Base-by-base conservation (phyloP, 2,888 invertebrate species). In the Argyresthia goedartella region DNA sequence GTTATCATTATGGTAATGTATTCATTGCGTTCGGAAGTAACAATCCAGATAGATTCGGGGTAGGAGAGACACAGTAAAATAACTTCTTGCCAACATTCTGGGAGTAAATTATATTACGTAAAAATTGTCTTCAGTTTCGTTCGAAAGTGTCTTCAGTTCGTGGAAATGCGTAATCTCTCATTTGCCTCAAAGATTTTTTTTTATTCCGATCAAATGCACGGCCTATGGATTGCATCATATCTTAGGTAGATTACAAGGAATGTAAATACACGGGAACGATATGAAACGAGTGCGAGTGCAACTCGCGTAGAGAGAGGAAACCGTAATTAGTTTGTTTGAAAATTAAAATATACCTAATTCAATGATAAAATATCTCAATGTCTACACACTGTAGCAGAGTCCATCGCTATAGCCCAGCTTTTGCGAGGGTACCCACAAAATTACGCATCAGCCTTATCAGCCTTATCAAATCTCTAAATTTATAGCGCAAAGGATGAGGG, bases 21-120 rank as follows among this genome's bases (percentile, higher is more conserved):
- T 73, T 71, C 73, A 73, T 71, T 63, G 67, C 60, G 60, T 67
- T 64, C 66, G 69, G 66, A 71, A 69, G 62, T 55, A 58, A 56
- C 64, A 65, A 69, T 68, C 65, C 64, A 56, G 61, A 64, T 60
- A 62, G 65, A 69, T 68, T 67, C 68, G 62, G 66, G n/a, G 62
- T 66, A 60, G 63, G 42, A 63, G 66, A 60, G 57, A 60, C 7
- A 9, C 44, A 44, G 44, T 44, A 9, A 10, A 9, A 15, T 14
- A 8, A 14, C 44, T 15, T 8, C 39, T 7, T 39, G 39, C 11
- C 8, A 39, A 39, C 10, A 4, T 11, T 39, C 3, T 11, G 4
- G 39, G 11, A 39, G 39, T 4, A 39, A 10, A 39, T 11, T n/a
- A 39, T 1, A n/a, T 39, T 11, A 39, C 39, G 10, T 11, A 8